Evolutionary conservation across 2,113 vertebrate genomes (phyloP).

Genomic region (Chitala chitala): DNA sequence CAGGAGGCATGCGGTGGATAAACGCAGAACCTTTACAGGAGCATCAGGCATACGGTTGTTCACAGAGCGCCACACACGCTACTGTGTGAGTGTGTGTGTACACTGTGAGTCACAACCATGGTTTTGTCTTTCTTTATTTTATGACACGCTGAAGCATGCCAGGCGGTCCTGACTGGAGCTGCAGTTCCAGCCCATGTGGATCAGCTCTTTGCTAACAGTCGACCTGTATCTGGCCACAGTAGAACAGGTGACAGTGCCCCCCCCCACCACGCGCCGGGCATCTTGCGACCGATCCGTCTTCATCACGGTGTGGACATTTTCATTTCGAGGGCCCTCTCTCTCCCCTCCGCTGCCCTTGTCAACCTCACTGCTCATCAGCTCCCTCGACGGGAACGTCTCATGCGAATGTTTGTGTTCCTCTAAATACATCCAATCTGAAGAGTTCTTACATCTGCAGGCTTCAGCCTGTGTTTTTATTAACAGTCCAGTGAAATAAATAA

Average conservation of each 20-base stretch:
- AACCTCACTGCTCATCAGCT: neutral
- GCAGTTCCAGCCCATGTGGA: too few species aligned
- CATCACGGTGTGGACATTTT: constrained; percentile 25
- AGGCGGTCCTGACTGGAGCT: too few species aligned
- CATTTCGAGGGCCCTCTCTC: constrained; percentile 18
- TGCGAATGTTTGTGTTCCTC: neutral
- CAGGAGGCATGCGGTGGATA: neutral
- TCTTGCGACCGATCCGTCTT: constrained; percentile 26
- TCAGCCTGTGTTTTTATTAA: neutral
- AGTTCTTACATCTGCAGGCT: neutral
- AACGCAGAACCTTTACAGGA: neutral
- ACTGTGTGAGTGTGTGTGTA: too few species aligned
- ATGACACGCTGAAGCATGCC: too few species aligned
- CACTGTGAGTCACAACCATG: neutral
- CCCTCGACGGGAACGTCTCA: neutral
- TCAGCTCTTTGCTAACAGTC: too few species aligned
- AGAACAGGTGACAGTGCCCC: neutral
- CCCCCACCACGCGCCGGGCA: constrained; percentile 20
- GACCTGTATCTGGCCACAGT: too few species aligned
- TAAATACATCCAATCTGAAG: neutral
- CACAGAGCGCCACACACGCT: neutral
- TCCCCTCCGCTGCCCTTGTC: neutral
- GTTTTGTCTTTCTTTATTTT: too few species aligned
- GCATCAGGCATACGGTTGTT: too few species aligned
- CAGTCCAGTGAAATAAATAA: constrained; percentile 2